Evolutionary conservation across 2,888 invertebrate genomes (phyloP), one percentile per base, ranked within the genome.

Genomic region (Arctia plantaginis): DNA sequence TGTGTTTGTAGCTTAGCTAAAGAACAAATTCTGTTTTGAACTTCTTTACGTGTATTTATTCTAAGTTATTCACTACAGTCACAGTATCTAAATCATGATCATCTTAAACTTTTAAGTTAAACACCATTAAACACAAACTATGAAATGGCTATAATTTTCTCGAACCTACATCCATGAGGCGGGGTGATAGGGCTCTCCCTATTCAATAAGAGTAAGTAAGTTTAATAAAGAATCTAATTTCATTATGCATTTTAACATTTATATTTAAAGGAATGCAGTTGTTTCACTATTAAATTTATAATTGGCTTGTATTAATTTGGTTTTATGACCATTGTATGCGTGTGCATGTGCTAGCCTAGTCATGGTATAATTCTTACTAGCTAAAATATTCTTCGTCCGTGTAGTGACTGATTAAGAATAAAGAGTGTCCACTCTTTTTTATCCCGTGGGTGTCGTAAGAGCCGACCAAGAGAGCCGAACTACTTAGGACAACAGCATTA

Each of bases 21-120:
- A 47, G 12, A 68, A 47, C 33, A n/a, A 68, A 44, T 33, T 33
- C 68, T 70, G 47, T 67, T 65, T 27, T 39, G 39, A 41, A 62
- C 47, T 15, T 7, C 69, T 66, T 65, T 59, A n/a, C 3, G 27
- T 18, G 10, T 66, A 35, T 13, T 59, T 33, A 18, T 30, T 13
- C 23, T 27, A 30, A 15, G 10, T 13, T 30, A 15, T 30, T 64
- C 30, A 15, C 7, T 30, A 18, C 15, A 20, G 33, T 20, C 4
- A n/a, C 8, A 55, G n/a, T 55, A 12, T 55, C 27, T 27, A 15
- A 2, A 30, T 55, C 51, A 55, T 7, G 51, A 55, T 23, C n/a
- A 0, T n/a, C 51, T 44, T 44, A 44, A 44, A 8, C 51, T 55
- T 55, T 55, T 23, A 23, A 55, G 51, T 10, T n/a, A 4, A 55